Evolutionary conservation across 2,113 vertebrate species (phyloP).

Genomic region (Platysternon megacephalum): DNA sequence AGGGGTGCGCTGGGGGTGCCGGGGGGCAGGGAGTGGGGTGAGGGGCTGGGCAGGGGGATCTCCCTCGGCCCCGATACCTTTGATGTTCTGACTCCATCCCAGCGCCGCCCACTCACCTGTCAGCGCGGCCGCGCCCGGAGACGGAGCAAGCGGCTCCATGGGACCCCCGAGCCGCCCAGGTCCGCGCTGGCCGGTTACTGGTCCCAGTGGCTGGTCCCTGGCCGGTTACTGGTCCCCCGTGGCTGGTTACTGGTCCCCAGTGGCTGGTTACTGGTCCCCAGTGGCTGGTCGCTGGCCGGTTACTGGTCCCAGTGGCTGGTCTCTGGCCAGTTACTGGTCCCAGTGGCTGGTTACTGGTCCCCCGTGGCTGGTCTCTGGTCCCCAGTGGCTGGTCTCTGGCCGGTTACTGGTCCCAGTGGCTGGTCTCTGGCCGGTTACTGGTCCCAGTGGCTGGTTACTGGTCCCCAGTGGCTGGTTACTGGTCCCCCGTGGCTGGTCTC

Average conservation of each 20-base stretch:
- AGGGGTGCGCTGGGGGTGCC: background rate
- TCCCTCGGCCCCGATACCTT: background rate
- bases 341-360: no score
- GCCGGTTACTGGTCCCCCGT: background rate
- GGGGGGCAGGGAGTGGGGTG: no score
- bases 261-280: background rate
- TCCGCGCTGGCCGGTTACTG: background rate
- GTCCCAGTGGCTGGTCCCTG: background rate
- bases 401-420: background rate
- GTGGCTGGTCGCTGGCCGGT: background rate
- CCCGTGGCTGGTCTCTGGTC: background rate
- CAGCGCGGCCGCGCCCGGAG: slow-evolving; percentile 42
- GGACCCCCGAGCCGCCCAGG: slow-evolving; percentile 31
- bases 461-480: background rate
- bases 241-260: background rate
- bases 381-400: background rate
- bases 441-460: background rate
- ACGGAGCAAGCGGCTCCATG: slow-evolving; percentile 75
- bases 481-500: background rate
- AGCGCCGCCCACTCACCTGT: slow-evolving; percentile 57
- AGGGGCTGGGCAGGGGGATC: no score
- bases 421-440: no score
- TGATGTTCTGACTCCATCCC: background rate
- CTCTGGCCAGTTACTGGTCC: background rate
- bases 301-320: background rate